Base-by-base conservation (phyloP, 2,113 vertebrate species). In the Semicossyphus pulcher region DNA sequence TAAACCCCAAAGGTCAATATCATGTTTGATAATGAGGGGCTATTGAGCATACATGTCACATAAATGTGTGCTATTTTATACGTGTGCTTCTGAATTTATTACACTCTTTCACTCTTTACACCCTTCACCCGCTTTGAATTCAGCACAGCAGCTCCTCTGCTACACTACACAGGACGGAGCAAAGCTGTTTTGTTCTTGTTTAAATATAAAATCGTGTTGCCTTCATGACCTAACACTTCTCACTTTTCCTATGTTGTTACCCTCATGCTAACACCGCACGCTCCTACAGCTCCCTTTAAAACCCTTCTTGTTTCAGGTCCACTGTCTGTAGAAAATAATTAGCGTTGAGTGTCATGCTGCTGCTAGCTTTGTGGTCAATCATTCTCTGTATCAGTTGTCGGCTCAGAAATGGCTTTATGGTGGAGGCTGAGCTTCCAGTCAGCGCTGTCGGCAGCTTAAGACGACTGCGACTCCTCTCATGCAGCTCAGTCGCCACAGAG, bases 1-100 rank as follows among this genome's bases (percentile, higher is more conserved):
- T 77, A 73, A 80, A 61, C 42, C 39, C 25, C 4, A 65, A 72
- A 59, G 61, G 69, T 67, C 74, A 76, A 72, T 75, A 52, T 48
- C 57, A 53, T 56, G 69, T 65, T 65, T 57, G 58, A 72, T 69
- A 49, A 68, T 64, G 44, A 70, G 49, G 44, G 23, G n/a, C 57
- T 32, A 64, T 42, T 60, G 48, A 53, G 42, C 48, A 73, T 76
- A 54, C 58, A 67, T 72, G 72, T 63, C 72, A 72, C 57, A 86
- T 49, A 42, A 68, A 79, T 34, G 49, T 32, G 29, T 52, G 23
- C 4, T 61, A 26, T 71, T 85, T 67, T 59, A 70, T 65, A 52
- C 47, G 48, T 57, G 58, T 42, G n/a, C 36, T 16, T 45, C 26
- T 57, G 53, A 69, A 62, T 72, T 51, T 21, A 61, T 76, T 36